phyloP scores from a whole-genome alignment of 2,888 invertebrate genomes.

The Colletes collaris region DNA sequence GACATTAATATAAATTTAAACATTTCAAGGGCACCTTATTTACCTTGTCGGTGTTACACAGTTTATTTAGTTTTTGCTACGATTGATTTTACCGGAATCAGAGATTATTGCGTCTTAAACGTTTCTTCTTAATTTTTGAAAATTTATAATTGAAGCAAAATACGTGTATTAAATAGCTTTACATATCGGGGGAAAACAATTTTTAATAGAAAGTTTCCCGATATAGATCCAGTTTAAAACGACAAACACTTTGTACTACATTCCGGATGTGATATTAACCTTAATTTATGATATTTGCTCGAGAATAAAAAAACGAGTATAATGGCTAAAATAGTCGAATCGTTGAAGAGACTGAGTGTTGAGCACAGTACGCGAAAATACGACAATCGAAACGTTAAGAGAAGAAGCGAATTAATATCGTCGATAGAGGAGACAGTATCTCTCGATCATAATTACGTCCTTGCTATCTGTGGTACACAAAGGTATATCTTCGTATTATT shows the following conservation, averaged over 20 bases:
- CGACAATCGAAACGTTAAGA: conserved; percentile 40
- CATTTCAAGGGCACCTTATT: background rate
- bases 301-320: background rate
- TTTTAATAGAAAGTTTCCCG: background rate
- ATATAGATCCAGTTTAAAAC: background rate
- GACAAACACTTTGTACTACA: conserved; percentile 22
- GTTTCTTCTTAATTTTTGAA: background rate
- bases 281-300: conserved; percentile 27
- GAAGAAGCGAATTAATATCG: conserved; percentile 67
- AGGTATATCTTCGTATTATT: conserved; percentile 81
- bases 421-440: conserved; percentile 84
- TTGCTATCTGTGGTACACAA: conserved; percentile 85
- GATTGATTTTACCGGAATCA: background rate
- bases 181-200: background rate
- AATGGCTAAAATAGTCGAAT: conserved; percentile 76
- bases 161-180: background rate
- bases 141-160: background rate
- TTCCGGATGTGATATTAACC: conserved; percentile 48
- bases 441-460: conserved; percentile 85
- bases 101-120: conserved; percentile 7
- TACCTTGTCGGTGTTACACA: background rate
- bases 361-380: conserved; percentile 59
- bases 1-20: too few species aligned
- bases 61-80: background rate
- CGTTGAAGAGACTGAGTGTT: conserved; percentile 71